phyloP scores from a whole-genome alignment of 2,888 invertebrate species.

The Stramonita haemastoma region DNA sequence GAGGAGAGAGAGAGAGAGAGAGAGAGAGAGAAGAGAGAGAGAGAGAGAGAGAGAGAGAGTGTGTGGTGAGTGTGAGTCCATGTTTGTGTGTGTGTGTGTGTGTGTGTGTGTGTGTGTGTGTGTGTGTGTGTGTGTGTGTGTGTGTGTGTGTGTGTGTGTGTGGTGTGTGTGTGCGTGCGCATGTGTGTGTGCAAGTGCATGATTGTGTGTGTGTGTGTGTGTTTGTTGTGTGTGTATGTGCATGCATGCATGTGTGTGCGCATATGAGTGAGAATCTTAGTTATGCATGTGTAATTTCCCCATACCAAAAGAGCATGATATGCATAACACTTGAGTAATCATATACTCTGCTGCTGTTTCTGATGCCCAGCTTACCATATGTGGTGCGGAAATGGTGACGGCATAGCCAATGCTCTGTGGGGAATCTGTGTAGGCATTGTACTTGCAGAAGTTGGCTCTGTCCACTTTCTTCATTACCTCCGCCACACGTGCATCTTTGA shows the following conservation, averaged over 20 bases:
- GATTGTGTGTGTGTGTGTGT: not conserved
- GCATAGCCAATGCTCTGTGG: constrained; percentile 90
- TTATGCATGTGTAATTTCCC: not conserved
- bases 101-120: too few relatives aligned
- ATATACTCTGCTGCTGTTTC: not conserved
- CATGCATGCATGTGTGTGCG: not conserved
- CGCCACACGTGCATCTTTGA: constrained; percentile 69
- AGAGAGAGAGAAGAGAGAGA: too few relatives aligned
- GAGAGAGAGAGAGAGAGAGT: too few relatives aligned
- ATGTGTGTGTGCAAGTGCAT: not conserved
- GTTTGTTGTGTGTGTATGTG: not conserved
- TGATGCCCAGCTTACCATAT: constrained; percentile 70
- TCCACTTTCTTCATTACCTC: constrained; percentile 76
- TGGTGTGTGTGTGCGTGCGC: not conserved
- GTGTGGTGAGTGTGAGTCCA: too few relatives aligned
- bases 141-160: too few relatives aligned
- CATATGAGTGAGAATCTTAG: not conserved
- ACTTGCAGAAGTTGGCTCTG: constrained; percentile 70
- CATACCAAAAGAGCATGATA: not conserved
- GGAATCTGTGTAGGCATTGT: constrained; percentile 74
- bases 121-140: too few relatives aligned
- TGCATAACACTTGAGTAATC: not conserved
- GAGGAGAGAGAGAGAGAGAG: too few relatives aligned
- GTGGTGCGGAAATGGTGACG: constrained; percentile 81
- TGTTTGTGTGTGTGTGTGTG: too few relatives aligned